Base-by-base conservation (phyloP, 2,888 invertebrate genomes). In the Marronus borbonicus region DNA sequence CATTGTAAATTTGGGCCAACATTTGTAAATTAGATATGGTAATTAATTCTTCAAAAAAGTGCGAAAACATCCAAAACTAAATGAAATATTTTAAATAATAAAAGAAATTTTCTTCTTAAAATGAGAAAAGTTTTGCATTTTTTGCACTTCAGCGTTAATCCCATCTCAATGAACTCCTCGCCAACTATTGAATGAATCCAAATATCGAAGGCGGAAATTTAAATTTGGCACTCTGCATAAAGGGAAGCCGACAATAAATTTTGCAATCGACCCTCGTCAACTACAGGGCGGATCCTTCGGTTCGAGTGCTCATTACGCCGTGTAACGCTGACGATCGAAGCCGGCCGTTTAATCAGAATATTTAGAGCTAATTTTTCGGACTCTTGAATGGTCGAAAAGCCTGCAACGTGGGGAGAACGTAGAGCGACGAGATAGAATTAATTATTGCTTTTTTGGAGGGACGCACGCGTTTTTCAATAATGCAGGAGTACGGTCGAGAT, bases 181-280 rank as follows among this genome's bases (percentile, higher is more conserved):
- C 10, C 10, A 44, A 44, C 44, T 44, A 8, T 8, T 44, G 44
- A 8, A 44, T 12, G 44, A 44, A 44, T 8, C 10, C 10, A 44
- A 44, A 44, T 44, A 44, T 44, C 44, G 44, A 44, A 44, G 44
- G 44, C 12, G 44, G 44, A 44, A 44, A 44, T 44, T 44, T 12
- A 44, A 44, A 44, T 44, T 12, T 8, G 10, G 44, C 44, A 44
- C 44, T 44, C 2, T 20, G 28, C 8, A 64, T 64, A 2, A 17
- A 31, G 14, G n/a, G 64, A 39, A 44, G 39, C 20, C 5, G 39
- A 20, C 20, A 39, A 66, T 66, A 66, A 66, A 66, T 66, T 66
- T 66, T n/a, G 17, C 65, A n/a, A 66, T 36, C 39, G 65, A 66
- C 65, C 65, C 65, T 66, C 39, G 65, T 66, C 65, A 66, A 66